Evolutionary conservation across 1,140 invertebrate genomes (phyloP), one percentile per base, ranked within the genome.

Genomic region (Cydia amplana): DNA sequence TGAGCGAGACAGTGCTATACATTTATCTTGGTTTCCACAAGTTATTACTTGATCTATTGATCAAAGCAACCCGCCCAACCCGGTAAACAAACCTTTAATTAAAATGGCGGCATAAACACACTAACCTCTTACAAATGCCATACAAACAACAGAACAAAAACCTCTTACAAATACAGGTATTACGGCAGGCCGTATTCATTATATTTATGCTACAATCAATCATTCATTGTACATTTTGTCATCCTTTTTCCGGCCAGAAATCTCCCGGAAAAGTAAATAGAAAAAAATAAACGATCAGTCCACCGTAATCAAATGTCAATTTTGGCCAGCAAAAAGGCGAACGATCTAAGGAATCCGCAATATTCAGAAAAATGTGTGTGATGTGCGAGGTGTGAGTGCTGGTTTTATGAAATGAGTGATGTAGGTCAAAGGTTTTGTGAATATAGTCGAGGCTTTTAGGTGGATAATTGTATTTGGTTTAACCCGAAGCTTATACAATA

Each of bases 261-360:
- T 64, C 23, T 28, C 4, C 25, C 20, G 25, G 20, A 23, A 25
- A 64, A 64, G 3, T 25, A 28, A 25, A 64, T 64, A 64, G 25
- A 28, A 64, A 64, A 25, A 67, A 36, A 28, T 25, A 67, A 14
- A 12, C 16, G 12, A 67, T 55, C 49, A 16, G 64, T 36, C 28
- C 28, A 67, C 64, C 64, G 14, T 67, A 36, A 67, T 67, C 64
- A 40, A 67, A 67, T 67, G 64, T 40, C 64, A 67, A 67, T 67
- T 67, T 32, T 7, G 28, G 23, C 60, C n/a, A 64, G 63, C 63
- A 64, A 67, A 67, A 67, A 67, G 28, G 28, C 14, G 3, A 67
- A 67, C 16, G 64, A 32, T 32, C 64, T 67, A 32, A 32, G 16
- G 28, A 67, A 67, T 32, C 14, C 14, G 64, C 64, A 36, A n/a